Base-by-base conservation (phyloP, 1,140 invertebrate genomes). In the Sarcophaga bullata region DNA sequence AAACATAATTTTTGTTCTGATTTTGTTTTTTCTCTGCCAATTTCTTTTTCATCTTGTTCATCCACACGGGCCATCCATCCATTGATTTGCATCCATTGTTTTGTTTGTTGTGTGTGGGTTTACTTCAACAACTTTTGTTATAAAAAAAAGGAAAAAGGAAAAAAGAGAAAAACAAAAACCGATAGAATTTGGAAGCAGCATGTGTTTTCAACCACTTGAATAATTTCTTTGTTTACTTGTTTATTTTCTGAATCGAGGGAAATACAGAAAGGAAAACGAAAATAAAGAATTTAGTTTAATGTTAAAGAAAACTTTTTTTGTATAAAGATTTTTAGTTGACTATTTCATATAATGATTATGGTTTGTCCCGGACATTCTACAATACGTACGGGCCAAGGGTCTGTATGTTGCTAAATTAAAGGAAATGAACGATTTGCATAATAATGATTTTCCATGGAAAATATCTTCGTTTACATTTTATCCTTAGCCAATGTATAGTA, bases 11-110 rank as follows among this genome's bases (percentile, higher is more conserved):
- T n/a, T 68, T 17, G 17, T 68, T n/a, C 17, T 52, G n/a, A n/a
- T 52, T 52, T 52, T 52, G 1, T 52, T 52, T 52, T 1, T 13
- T 37, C 25, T 37, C 25, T 37, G 1, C 4, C 25, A 37, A 37
- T 37, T 37, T 37, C 25, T 37, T 37, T 37, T 37, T 37, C 25
- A 37, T 37, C 4, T 37, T 37, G 25, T 37, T 37, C 25, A 4
- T 37, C 25, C 13, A 58, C 11, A 58, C 13, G 11, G 54, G 13
- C n/a, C n/a, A n/a, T n/a, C n/a, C n/a, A n/a, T n/a, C n/a, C n/a
- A n/a, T n/a, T n/a, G 54, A 58, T 58, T n/a, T 58, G 6, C 54
- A 58, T 68, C n/a, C n/a, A n/a, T 68, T 68, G 62, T 68, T 37
- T 37, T 19, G 9, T 68, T 3, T 19, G 6, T 6, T 68, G 15